Base-by-base conservation (phyloP, 1,140 invertebrate species). In the Heliconius nattereri region DNA sequence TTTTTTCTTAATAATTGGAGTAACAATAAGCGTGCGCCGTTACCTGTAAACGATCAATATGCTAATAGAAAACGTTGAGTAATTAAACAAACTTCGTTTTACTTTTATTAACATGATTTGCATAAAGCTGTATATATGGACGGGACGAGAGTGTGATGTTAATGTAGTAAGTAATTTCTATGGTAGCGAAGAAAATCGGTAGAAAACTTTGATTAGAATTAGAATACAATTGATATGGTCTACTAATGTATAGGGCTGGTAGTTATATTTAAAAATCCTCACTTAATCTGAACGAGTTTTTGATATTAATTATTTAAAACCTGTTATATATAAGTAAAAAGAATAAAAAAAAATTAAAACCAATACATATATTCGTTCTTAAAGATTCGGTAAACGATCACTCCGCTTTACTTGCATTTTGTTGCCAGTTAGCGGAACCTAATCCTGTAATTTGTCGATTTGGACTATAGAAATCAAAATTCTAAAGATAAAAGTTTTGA, bases 31-130 rank as follows among this genome's bases (percentile, higher is more conserved):
- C 26, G 75, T 75, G 9, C 73, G 26, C 37, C 52, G 52, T 74
- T 57, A 45, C 49, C 73, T 52, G 45, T 52, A 29, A 45, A 29
- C 19, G 2, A 5, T 52, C 26, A 66, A 66, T 78, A 78, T 78
- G 76, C 76, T 78, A 78, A 78, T 78, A 78, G 70, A 54, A 72
- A 72, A 57, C 52, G 76, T 70, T 52, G 45, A 78, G 70, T 78
- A 78, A 78, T 78, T 71, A 77, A 71, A 66, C 26, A 77, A 77
- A 78, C 26, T 49, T 49, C 29, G 71, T 78, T 52, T 52, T 78
- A 66, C 32, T 40, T 76, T 76, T 40, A 66, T 76, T 76, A 72
- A 72, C 29, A 72, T 72, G 20, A 72, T 72, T 72, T 40, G n/a
- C 71, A 72, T 72, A 72, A 72, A 37, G n/a, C 8, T 40, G 40